Conservation (phyloP, 2,888 invertebrate species). For the Spatulosminthurus flaviceps region DNA sequence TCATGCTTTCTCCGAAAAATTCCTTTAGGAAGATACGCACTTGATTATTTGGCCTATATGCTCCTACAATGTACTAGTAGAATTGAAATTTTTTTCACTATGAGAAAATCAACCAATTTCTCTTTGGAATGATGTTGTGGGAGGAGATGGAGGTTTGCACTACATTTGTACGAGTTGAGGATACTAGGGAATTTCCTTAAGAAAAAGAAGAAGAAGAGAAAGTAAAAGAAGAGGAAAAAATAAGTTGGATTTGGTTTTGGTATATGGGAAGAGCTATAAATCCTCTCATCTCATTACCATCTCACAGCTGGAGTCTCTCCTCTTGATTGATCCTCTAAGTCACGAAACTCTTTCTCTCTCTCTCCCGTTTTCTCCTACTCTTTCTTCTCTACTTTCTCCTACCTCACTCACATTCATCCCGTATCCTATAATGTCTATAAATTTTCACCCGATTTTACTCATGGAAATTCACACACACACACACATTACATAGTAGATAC, state of each 20-base stretch:
- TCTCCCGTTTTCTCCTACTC: not conserved
- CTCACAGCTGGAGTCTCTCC: slow-evolving; percentile 59
- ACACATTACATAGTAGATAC: not conserved
- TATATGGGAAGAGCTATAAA: slow-evolving; percentile 52
- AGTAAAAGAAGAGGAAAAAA: too few relatives aligned
- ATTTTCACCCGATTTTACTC: slow-evolving; percentile 3
- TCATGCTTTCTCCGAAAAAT: too few relatives aligned
- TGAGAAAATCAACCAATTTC: slow-evolving; percentile 14
- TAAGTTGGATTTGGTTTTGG: slow-evolving; percentile 34
- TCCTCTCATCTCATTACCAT: slow-evolving; percentile 61
- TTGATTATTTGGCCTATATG: not conserved
- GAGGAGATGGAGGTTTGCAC: not conserved
- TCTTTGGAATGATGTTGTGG: slow-evolving; percentile 11
- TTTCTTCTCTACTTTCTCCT: not conserved
- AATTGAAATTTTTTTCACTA: not conserved
- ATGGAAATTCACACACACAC: slow-evolving; percentile 2
- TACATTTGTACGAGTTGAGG: not conserved
- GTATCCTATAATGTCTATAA: not conserved
- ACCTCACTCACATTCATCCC: not conserved
- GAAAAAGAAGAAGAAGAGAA: slow-evolving; percentile 11
- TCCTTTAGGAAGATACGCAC: too few relatives aligned
- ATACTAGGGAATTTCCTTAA: not conserved
- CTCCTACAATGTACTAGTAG: too few relatives aligned
- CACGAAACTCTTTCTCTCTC: slow-evolving; percentile 44
- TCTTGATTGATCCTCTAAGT: slow-evolving; percentile 60